Conservation (phyloP, 2,888 invertebrate genomes). For the Axea sp. region DNA sequence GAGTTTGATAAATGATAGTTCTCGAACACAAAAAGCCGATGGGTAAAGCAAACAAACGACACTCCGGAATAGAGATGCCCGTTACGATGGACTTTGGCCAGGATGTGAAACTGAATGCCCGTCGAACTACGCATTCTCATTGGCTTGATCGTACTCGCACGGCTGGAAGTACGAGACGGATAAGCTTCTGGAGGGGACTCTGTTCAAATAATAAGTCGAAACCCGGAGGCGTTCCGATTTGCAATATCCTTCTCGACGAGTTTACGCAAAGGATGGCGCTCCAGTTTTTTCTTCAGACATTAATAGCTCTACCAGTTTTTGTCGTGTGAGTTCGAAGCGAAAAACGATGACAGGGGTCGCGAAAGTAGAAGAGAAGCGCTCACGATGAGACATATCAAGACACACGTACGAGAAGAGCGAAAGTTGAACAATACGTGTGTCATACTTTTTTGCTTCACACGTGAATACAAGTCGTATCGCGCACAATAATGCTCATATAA, state of each 20-base stretch:
- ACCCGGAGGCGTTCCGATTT: slow-evolving; percentile 41
- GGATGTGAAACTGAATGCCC: slow-evolving; percentile 37
- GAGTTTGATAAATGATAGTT: too few species aligned
- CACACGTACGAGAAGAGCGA: slow-evolving; percentile 43
- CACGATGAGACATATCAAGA: slow-evolving; percentile 43
- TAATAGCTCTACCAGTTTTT: slow-evolving; percentile 70
- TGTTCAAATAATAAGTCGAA: slow-evolving; percentile 72
- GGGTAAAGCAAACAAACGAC: slow-evolving; percentile 16
- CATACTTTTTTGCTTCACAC: slow-evolving; percentile 65
- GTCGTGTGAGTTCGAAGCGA: slow-evolving; percentile 44
- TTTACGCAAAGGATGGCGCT: slow-evolving; percentile 18
- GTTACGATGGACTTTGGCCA: slow-evolving; percentile 54
- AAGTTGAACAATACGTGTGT: slow-evolving; percentile 70
- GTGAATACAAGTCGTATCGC: slow-evolving; percentile 36
- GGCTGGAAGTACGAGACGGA: slow-evolving; percentile 13
- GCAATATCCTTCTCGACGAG: slow-evolving; percentile 40
- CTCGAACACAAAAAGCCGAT: too few species aligned
- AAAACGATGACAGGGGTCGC: slow-evolving; percentile 29
- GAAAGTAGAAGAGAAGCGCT: background rate
- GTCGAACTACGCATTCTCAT: slow-evolving; percentile 38
- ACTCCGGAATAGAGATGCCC: slow-evolving; percentile 22
- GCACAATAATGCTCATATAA: slow-evolving; percentile 58
- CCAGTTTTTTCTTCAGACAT: slow-evolving; percentile 51
- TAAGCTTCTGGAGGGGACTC: slow-evolving; percentile 47
- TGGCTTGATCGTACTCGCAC: slow-evolving; percentile 39